Conservation (phyloP, 2,113 vertebrate species). For the Hyla sarda region DNA sequence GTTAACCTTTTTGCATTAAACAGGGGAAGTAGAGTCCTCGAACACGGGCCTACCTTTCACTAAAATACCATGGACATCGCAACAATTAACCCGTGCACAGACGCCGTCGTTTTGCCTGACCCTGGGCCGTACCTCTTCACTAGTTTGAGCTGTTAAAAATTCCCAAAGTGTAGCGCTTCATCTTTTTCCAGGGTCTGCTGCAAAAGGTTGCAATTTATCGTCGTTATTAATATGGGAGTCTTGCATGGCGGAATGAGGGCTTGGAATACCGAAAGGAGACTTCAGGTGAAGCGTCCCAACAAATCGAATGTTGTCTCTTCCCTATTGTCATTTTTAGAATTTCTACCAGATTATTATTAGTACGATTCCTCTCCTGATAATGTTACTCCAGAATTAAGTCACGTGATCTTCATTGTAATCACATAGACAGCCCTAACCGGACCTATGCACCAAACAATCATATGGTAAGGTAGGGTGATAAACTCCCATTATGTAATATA, state of each 20-base stretch:
- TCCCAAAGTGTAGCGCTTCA: slow-evolving; percentile 45
- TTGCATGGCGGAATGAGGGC: neutral
- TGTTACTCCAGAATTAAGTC: neutral
- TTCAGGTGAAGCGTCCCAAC: slow-evolving; percentile 59
- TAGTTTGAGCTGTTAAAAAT: slow-evolving; percentile 59
- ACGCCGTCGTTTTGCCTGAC: slow-evolving; percentile 60
- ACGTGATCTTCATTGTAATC: too few species aligned
- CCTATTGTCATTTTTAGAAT: neutral
- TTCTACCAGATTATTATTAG: neutral
- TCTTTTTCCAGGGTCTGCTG: slow-evolving; percentile 12
- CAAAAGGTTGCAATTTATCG: slow-evolving; percentile 55
- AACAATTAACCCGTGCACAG: slow-evolving; percentile 49
- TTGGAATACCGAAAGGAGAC: slow-evolving; percentile 47
- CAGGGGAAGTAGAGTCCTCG: slow-evolving; percentile 32
- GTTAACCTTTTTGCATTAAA: slow-evolving; percentile 58
- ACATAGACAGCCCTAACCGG: slow-evolving; percentile 67
- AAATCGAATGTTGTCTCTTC: neutral
- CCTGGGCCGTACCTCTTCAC: slow-evolving; percentile 61
- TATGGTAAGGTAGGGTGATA: slow-evolving; percentile 83
- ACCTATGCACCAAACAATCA: slow-evolving; percentile 70
- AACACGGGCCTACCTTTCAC: slow-evolving; percentile 59
- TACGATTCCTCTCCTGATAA: neutral
- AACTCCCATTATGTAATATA: slow-evolving; percentile 84
- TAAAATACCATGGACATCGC: slow-evolving; percentile 57
- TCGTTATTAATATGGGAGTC: slow-evolving; percentile 47